phyloP scores from a whole-genome alignment of 1,140 invertebrate species.

The Cephus cinctus region DNA sequence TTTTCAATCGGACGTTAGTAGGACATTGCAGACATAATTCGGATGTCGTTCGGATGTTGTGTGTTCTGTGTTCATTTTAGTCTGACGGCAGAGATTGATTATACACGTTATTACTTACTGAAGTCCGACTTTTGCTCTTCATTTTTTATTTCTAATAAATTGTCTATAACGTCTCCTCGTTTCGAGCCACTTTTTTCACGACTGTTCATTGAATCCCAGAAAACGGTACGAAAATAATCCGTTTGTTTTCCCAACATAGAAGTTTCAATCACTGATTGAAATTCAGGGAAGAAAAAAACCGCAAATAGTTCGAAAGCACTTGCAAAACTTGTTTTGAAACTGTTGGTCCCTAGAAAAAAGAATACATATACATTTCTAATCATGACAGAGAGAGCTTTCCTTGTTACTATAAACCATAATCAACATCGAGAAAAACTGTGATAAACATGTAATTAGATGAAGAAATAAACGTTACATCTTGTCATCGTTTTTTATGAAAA shows the following conservation, averaged over 20 bases:
- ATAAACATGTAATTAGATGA: no score
- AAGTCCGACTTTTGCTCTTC: constrained; percentile 20
- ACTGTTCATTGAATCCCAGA: constrained; percentile 26
- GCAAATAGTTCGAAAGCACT: constrained; percentile 32
- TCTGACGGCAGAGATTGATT: no score
- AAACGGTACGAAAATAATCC: constrained; percentile 25
- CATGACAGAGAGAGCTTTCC: not conserved
- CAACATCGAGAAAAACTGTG: constrained; percentile 37
- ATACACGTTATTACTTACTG: no score
- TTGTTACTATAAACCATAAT: constrained; percentile 37
- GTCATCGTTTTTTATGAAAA: no score
- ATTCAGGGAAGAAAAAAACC: constrained; percentile 23
- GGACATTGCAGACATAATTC: no score
- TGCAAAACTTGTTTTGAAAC: constrained; percentile 49
- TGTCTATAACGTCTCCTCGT: constrained; percentile 30
- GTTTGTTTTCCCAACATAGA: constrained; percentile 12
- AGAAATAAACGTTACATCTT: no score
- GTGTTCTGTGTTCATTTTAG: no score
- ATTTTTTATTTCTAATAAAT: constrained; percentile 28
- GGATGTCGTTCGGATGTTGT: no score
- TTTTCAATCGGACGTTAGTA: no score
- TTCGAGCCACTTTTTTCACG: constrained; percentile 23
- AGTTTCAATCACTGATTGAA: constrained; percentile 9
- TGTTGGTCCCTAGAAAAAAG: constrained; percentile 21
- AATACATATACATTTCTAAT: not conserved